phyloP scores from a whole-genome alignment of 2,888 invertebrate species.

The Sphinx pinastri region DNA sequence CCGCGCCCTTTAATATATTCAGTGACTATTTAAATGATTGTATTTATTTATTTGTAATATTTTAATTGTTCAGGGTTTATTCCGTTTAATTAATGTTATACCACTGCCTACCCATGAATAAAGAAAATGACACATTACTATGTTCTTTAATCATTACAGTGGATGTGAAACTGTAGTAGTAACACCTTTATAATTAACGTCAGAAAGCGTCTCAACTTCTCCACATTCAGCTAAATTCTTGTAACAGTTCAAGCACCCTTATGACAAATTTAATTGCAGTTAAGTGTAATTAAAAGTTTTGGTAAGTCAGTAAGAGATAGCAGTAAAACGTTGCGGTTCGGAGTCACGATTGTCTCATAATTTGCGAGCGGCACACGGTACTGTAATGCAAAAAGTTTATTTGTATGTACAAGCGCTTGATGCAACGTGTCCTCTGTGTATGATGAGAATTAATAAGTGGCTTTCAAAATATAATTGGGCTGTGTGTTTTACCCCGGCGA shows the following conservation, averaged over 20 bases:
- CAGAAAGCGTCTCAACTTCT: background rate
- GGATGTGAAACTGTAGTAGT: too few relatives aligned
- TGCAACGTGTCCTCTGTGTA: conserved; percentile 20
- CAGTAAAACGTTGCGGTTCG: conserved; percentile 42
- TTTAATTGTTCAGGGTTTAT: too few relatives aligned
- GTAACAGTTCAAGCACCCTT: conserved; percentile 10
- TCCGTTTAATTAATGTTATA: too few relatives aligned
- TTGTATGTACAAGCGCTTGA: conserved; percentile 51
- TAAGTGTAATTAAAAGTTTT: conserved; percentile 32
- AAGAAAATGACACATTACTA: too few relatives aligned
- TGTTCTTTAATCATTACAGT: too few relatives aligned
- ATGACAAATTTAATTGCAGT: conserved; percentile 21
- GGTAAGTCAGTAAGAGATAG: conserved; percentile 36
- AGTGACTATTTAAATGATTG: too few relatives aligned
- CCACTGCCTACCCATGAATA: background rate
- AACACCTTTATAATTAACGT: too few relatives aligned
- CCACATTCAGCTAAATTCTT: conserved; percentile 10
- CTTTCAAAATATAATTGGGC: conserved; percentile 24
- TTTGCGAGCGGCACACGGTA: conserved; percentile 59
- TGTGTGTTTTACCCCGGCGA: background rate
- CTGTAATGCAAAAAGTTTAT: conserved; percentile 67
- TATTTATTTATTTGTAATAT: too few relatives aligned
- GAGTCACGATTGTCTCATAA: conserved; percentile 73
- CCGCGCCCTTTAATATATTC: too few relatives aligned
- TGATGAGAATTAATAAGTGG: conserved; percentile 22